Evolutionary conservation across 2,888 invertebrate species (phyloP).

Genomic region (Nomada ruficornis): DNA sequence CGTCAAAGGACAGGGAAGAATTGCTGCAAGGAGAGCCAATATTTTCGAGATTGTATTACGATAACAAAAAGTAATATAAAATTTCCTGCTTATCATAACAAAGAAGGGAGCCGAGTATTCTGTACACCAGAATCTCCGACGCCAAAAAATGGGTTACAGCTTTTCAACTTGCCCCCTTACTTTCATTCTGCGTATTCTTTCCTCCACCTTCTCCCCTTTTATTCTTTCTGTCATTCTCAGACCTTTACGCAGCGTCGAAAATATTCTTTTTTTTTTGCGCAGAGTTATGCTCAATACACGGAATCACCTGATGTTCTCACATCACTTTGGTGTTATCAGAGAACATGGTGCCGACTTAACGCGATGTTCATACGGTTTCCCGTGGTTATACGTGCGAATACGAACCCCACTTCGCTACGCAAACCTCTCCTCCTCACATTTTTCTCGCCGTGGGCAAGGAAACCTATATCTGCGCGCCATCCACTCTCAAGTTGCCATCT

Average conservation of each 20-base stretch:
- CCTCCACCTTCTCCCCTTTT: background rate
- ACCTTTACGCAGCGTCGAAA: background rate
- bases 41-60: conserved; percentile 13
- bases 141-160: background rate
- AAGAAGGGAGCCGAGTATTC: background rate
- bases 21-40: background rate
- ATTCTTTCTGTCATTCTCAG: background rate
- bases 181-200: background rate
- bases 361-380: conserved; percentile 30
- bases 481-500: conserved; percentile 66
- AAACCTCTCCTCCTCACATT: conserved; percentile 42
- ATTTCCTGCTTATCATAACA: conserved; percentile 5
- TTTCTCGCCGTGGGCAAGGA: conserved; percentile 45
- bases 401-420: conserved; percentile 32
- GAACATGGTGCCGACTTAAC: conserved; percentile 12
- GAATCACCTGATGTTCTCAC: background rate
- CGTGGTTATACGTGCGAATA: conserved; percentile 11
- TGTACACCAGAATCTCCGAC: background rate
- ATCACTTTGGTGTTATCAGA: conserved; percentile 12
- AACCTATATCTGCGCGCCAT: conserved; percentile 63
- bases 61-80: conserved; percentile 18
- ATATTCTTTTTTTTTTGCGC: too few species aligned
- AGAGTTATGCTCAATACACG: too few species aligned
- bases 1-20: background rate
- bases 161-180: background rate